These are phyloP conservation scores for Aphelinus atriplicis DNA, from an alignment of 1,140 invertebrate genomes.

Conservation along the genomic window DNA sequence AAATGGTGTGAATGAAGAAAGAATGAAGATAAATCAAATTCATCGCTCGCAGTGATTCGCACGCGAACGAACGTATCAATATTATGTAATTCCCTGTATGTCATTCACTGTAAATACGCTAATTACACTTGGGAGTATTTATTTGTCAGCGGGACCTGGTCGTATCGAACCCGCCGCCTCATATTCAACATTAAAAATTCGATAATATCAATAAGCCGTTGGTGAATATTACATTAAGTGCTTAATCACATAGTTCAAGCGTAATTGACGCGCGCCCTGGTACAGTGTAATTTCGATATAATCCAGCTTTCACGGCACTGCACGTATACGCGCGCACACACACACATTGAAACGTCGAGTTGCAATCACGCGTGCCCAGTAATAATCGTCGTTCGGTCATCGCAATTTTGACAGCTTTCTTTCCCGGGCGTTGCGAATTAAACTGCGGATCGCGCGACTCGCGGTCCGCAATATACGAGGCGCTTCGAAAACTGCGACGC, in stretches of 20 bases:
- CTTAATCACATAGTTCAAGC: neutral
- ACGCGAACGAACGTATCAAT: too few relatives aligned
- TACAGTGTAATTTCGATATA: slow-evolving; percentile 26
- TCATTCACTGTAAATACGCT: too few relatives aligned
- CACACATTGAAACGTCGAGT: too few relatives aligned
- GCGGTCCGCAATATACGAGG: slow-evolving; percentile 32
- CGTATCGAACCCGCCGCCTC: too few relatives aligned
- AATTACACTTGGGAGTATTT: too few relatives aligned
- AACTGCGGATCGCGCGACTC: slow-evolving; percentile 3
- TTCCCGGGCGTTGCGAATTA: slow-evolving; percentile 2
- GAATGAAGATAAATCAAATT: too few relatives aligned
- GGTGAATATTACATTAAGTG: neutral
- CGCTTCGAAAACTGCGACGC: neutral
- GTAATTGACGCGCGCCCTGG: slow-evolving; percentile 8
- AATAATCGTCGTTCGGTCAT: slow-evolving; percentile 25
- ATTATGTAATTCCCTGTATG: too few relatives aligned
- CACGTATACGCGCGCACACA: too few relatives aligned
- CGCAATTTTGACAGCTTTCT: neutral
- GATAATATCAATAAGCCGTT: neutral
- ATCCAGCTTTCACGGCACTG: neutral
- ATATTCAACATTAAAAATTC: too few relatives aligned
- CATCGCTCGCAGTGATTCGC: too few relatives aligned
- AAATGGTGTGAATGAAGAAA: too few relatives aligned
- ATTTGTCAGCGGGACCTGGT: too few relatives aligned
- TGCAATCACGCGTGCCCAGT: neutral